Base-by-base conservation (phyloP, 1,140 invertebrate genomes). In the Drosophila ohnishii region DNA sequence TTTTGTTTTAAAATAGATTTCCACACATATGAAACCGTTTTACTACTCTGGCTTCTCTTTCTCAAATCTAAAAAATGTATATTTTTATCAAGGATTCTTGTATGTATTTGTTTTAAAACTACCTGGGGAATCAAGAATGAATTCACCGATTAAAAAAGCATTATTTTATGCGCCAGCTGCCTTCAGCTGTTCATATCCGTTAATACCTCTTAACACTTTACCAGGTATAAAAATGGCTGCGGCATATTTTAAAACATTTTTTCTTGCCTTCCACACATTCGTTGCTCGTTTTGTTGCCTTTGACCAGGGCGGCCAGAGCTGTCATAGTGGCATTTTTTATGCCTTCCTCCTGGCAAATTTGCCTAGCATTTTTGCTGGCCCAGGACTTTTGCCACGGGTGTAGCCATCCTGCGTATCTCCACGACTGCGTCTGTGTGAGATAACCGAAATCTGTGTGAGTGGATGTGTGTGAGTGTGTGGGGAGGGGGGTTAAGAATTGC, bases 361-460 rank as follows among this genome's bases (percentile, higher is more conserved):
- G 75, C 79, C 75, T 78, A 61, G 48, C 69, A 67, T 71, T 70
- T 66, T 66, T 56, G 47, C 48, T 66, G 55, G 61, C 37, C 44
- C 71, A 63, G 75, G 70, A 82, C 79, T 83, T 83, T 82, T 83
- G 70, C 79, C 70, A 78, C 71, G 75, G 79, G 53, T 69, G 59
- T 66, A 25, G 59, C 59, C 59, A 11, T 32, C 30, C 47, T 47
- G 53, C 44, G 28, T 35, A 55, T 55, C 51, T 37, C 34, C 34
- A 5, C 16, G 51, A 37, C 51, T 37, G 32, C 47, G 42, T 47
- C 8, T 72, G 11, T 72, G 58, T 30, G 74, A 84, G 80, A 84
- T 83, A 84, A 84, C 75, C 65, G 78, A 69, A 81, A 72, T 70
- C 28, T 64, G 63, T 69, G 40, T 51, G 39, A 11, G 40, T 42